Conservation (phyloP, 2,113 vertebrate species). For the Antechinus stuartii region DNA sequence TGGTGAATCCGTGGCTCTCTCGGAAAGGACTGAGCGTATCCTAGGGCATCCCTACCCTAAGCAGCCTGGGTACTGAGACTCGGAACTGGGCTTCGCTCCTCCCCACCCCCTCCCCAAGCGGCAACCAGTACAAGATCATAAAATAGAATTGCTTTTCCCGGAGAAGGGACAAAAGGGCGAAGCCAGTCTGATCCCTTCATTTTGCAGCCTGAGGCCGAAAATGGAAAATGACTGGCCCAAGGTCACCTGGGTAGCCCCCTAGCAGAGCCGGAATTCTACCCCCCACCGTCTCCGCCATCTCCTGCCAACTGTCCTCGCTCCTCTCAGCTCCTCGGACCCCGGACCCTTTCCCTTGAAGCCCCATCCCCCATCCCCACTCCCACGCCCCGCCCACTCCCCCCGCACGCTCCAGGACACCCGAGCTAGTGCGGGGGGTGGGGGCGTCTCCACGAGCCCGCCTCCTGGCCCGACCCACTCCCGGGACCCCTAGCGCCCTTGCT, state of each 20-base stretch:
- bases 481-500: not conserved
- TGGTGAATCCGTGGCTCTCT: not conserved
- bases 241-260: conserved; percentile 24
- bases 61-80: not conserved
- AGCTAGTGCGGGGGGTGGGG: not conserved
- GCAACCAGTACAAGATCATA: not conserved
- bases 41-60: not conserved
- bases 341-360: not conserved
- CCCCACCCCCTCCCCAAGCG: not conserved
- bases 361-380: not conserved
- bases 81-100: not conserved
- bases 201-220: conserved; percentile 37
- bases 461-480: not conserved
- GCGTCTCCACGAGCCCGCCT: not conserved
- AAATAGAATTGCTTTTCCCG: not conserved
- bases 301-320: not conserved
- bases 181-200: not conserved
- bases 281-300: not conserved
- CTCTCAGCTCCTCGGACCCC: not conserved
- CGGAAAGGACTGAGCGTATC: not conserved
- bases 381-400: not conserved
- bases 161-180: not conserved
- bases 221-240: conserved; percentile 23
- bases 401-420: not conserved
- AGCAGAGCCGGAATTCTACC: not conserved